Evolutionary conservation across 2,113 vertebrate species (phyloP).

Genomic region (Myiozetetes cayanensis): DNA sequence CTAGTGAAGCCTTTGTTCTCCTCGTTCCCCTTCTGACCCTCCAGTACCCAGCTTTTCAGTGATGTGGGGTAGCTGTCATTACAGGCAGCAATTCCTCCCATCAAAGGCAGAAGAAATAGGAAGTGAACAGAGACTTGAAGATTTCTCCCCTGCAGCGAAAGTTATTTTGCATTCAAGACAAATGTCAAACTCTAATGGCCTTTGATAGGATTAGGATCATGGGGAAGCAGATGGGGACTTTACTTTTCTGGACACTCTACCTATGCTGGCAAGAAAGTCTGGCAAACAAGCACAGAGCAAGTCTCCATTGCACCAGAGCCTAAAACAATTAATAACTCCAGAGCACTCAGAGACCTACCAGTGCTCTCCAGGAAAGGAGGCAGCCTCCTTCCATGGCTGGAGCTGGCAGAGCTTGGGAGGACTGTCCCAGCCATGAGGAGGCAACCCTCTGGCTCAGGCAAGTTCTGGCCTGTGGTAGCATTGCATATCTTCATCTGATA

Average conservation of each 20-base stretch:
- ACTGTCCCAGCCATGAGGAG: not conserved
- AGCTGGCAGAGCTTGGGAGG: not conserved
- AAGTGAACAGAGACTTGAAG: not conserved
- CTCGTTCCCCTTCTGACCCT: not conserved
- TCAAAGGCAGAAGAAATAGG: not conserved
- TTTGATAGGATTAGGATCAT: not conserved
- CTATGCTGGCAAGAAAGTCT: not conserved
- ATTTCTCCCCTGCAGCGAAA: not conserved
- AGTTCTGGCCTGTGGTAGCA: not conserved
- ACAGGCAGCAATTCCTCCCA: not conserved
- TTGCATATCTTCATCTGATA: not conserved
- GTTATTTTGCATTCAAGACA: not conserved
- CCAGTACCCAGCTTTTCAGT: not conserved
- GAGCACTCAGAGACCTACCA: not conserved
- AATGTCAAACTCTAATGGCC: not conserved
- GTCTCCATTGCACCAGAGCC: not conserved
- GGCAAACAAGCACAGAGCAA: accelerated
- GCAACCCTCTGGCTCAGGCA: not conserved
- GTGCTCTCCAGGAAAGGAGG: not conserved
- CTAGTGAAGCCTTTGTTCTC: not conserved
- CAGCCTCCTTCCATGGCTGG: not conserved
- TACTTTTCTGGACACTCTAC: not conserved
- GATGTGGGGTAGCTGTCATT: not conserved
- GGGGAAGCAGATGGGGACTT: not conserved
- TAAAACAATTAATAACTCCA: not conserved